Evolutionary conservation across 37 sponge, comb jelly and placozoan genomes (phyloP).

Genomic region (Diacarnus erythraeanus): DNA sequence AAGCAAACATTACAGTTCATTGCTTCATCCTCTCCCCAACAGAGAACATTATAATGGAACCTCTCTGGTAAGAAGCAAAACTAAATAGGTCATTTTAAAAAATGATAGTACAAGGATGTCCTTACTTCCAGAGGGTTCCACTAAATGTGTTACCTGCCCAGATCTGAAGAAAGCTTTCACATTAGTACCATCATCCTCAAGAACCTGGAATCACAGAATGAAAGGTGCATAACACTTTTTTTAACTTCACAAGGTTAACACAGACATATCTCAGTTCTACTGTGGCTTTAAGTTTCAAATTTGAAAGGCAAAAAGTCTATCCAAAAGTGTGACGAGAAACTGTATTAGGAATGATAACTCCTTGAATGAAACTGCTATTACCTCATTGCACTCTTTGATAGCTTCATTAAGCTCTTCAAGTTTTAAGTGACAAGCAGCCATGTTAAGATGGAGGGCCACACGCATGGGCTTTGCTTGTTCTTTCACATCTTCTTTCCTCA

Average conservation of each 20-base stretch:
- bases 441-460: conserved; percentile 71
- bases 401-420: conserved; percentile 50
- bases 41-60: neutral
- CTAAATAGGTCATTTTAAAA: neutral
- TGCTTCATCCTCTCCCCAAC: neutral
- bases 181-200: conserved; percentile 66
- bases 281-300: too few relatives aligned
- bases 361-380: conserved; percentile 11
- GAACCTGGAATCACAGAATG: conserved; percentile 38
- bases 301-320: too few relatives aligned
- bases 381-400: conserved; percentile 66
- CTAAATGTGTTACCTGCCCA: conserved; percentile 70
- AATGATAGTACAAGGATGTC: neutral
- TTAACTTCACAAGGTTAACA: too few relatives aligned
- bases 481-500: conserved; percentile 67
- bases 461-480: conserved; percentile 44
- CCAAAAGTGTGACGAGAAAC: too few relatives aligned
- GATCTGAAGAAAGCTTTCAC: conserved; percentile 90
- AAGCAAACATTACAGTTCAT: neutral
- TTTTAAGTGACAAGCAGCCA: conserved; percentile 81
- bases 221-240: too few relatives aligned
- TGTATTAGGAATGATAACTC: too few relatives aligned
- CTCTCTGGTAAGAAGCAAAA: too few relatives aligned
- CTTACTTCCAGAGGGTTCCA: neutral
- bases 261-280: neutral